Conservation (phyloP, 2,797 vertebrate species). For the Botia kubotai region DNA sequence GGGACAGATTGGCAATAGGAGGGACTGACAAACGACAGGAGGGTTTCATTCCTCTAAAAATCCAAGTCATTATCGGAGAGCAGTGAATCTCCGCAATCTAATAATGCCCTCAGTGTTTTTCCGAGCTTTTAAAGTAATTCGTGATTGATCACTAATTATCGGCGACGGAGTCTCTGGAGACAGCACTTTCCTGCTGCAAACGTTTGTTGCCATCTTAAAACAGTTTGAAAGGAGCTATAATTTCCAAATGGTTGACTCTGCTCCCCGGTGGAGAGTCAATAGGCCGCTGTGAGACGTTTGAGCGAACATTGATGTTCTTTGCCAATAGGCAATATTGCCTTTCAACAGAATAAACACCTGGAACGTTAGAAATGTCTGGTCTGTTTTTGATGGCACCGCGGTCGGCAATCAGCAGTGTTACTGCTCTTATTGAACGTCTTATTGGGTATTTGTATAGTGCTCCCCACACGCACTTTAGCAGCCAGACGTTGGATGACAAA, state of each 20-base stretch:
- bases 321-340: slow-evolving; percentile 67
- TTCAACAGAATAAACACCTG: slow-evolving; percentile 63
- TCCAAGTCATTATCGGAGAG: slow-evolving; percentile 75
- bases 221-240: slow-evolving; percentile 68
- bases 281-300: slow-evolving; percentile 64
- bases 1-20: slow-evolving; percentile 45
- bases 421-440: slow-evolving; percentile 57
- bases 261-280: slow-evolving; percentile 70
- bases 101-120: slow-evolving; percentile 75
- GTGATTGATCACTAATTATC: slow-evolving; percentile 80
- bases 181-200: slow-evolving; percentile 50
- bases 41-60: slow-evolving; percentile 61
- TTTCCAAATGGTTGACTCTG: slow-evolving; percentile 68
- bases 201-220: slow-evolving; percentile 58
- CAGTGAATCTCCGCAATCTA: slow-evolving; percentile 74
- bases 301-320: slow-evolving; percentile 68
- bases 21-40: slow-evolving; percentile 58
- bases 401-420: slow-evolving; percentile 54
- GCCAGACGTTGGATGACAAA: slow-evolving; percentile 51
- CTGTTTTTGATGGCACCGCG: slow-evolving; percentile 54
- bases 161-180: slow-evolving; percentile 68
- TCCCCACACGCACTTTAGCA: slow-evolving; percentile 52
- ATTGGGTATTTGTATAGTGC: slow-evolving; percentile 60
- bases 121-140: slow-evolving; percentile 77
- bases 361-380: slow-evolving; percentile 51